phyloP scores from a whole-genome alignment of 1,140 invertebrate species.

The Druon quercuslanigerum region DNA sequence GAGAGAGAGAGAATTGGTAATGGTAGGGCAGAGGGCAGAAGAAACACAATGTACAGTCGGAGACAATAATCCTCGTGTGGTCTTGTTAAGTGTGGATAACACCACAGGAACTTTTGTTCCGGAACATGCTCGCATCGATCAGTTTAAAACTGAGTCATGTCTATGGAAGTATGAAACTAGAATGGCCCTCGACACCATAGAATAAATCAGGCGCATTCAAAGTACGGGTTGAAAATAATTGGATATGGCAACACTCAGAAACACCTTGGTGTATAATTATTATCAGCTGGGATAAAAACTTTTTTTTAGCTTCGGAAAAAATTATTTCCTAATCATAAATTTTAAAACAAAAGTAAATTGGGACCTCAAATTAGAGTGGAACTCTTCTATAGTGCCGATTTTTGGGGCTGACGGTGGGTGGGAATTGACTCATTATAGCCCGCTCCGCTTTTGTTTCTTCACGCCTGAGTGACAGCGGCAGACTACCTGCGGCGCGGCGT shows the following conservation, averaged over 20 bases:
- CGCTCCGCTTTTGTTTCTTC: too few species aligned
- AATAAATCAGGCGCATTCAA: background rate
- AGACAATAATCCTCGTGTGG: slow-evolving; percentile 29
- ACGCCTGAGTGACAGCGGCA: too few species aligned
- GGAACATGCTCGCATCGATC: background rate
- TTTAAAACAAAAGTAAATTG: too few species aligned
- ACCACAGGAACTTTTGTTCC: slow-evolving; percentile 17
- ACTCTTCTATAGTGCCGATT: too few species aligned
- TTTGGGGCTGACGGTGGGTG: too few species aligned
- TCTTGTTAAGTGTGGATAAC: slow-evolving; percentile 29
- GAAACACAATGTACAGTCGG: slow-evolving; percentile 33
- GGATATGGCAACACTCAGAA: slow-evolving; percentile 14
- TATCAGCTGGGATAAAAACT: too few species aligned
- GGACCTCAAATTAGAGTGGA: too few species aligned
- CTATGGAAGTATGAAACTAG: slow-evolving; percentile 15
- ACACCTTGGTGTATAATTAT: background rate
- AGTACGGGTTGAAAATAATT: slow-evolving; percentile 2
- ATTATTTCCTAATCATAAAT: too few species aligned
- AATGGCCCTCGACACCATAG: slow-evolving; percentile 12
- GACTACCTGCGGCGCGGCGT: too few species aligned
- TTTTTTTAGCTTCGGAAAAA: too few species aligned
- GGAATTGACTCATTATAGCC: too few species aligned
- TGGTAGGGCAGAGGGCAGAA: slow-evolving; percentile 38
- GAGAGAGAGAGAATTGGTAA: slow-evolving; percentile 36
- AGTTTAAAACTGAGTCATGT: slow-evolving; percentile 14